Evolutionary conservation across 1,140 invertebrate species (phyloP), one percentile per base, ranked within the genome.

Genomic region (Drosophila saltans): DNA sequence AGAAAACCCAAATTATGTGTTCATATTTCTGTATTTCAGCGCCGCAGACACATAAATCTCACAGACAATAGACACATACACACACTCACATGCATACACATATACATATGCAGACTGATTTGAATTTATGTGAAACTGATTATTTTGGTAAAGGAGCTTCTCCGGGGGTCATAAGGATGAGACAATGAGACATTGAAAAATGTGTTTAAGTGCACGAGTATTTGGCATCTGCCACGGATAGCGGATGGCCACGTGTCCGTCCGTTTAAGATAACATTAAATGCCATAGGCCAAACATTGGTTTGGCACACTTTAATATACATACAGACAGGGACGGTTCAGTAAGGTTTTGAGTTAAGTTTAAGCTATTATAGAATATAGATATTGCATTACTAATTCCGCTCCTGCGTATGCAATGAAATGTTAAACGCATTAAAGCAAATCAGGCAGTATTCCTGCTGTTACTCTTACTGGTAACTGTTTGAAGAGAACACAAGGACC

Each of bases 61-160:
- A 8, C 52, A 75, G 58, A 89, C 83, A 88, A 83, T 75, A 67
- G 52, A 66, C 55, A 69, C 30, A n/a, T n/a, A n/a, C 60, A 72
- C 30, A 61, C 45, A 39, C 4, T 24, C 52, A 56, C 45, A 52
- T 36, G 0, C 10, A 40, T 10, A 52, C 41, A 72, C 66, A 57
- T 40, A 56, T 67, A 63, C 71, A 55, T 59, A 57, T 41, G 55
- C 55, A 58, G 61, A 70, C 75, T 85, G 89, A 89, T 89, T 89
- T 85, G 75, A 91, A 91, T 91, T 91, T 91, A 91, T 91, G 84
- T 70, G 70, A 91, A 91, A 91, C 89, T 82, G 89, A 91, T 91
- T 91, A 91, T 80, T 90, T 70, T 74, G 66, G 70, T 64, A 66
- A 9, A 63, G 5, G 28, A n/a, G 33, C 36, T 57, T 24, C 3